Percentiles rank a stretch among this genome's conserved stretches.
Conservation (phyloP, 1,140 invertebrate genomes). For the Colletes latitarsis region DNA sequence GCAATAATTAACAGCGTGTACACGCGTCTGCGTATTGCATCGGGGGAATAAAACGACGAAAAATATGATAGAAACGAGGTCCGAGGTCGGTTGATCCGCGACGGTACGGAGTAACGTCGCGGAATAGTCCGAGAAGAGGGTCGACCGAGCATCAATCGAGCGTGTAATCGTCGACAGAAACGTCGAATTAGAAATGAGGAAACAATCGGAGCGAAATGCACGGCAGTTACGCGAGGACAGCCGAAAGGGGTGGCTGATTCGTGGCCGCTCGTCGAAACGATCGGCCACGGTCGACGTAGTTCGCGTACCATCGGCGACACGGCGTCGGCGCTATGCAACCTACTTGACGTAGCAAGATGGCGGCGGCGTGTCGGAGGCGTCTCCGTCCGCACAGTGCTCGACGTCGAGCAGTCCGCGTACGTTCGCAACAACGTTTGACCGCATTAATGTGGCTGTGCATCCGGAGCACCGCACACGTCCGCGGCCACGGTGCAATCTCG, state of each 20-base stretch:
- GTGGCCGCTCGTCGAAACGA: conserved; percentile 39
- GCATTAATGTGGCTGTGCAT: conserved; percentile 52
- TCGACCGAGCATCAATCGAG: conserved; percentile 17
- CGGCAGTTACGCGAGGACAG: conserved; percentile 32
- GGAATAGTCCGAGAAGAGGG: not conserved
- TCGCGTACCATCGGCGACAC: conserved; percentile 51
- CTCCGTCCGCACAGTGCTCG: conserved; percentile 77
- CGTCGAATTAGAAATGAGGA: conserved; percentile 48
- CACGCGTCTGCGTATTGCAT: conserved; percentile 3
- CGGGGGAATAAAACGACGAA: not conserved
- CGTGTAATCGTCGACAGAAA: conserved; percentile 22
- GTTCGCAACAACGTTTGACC: conserved; percentile 71
- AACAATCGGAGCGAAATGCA: conserved; percentile 49
- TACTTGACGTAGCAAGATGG: conserved; percentile 76
- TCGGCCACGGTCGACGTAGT: conserved; percentile 46
- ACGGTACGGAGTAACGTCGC: not conserved
- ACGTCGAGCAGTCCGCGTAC: conserved; percentile 77
- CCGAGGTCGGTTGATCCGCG: not conserved
- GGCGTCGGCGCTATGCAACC: conserved; percentile 56
- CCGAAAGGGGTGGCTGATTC: conserved; percentile 36
- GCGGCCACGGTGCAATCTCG: conserved; percentile 29
- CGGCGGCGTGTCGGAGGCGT: conserved; percentile 79
- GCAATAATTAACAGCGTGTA: conserved; percentile 29
- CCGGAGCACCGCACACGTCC: conserved; percentile 48
- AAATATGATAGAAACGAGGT: not conserved